Evolutionary conservation across 2,888 invertebrate genomes (phyloP), one percentile per base, ranked within the genome.

Genomic region (Polietes domitor): DNA sequence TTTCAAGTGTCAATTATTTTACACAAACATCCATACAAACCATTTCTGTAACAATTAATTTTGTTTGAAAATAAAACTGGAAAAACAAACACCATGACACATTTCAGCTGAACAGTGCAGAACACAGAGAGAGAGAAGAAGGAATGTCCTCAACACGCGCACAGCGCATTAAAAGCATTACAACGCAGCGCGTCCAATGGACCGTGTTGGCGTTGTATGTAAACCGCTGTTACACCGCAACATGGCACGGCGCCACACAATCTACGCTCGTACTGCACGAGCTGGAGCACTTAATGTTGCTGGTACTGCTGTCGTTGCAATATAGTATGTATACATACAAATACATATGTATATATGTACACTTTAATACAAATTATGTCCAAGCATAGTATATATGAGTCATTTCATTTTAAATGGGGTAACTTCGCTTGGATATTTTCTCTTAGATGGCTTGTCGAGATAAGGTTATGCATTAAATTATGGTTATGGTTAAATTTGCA

Each of bases 1-100:
- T 73, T 63, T 12, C 47, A 61, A 19, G 77, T 68, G 80, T 58
- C 74, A 80, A 75, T 68, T 68, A 58, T 68, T 28, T 68, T 68
- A 41, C 37, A 41, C 15, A 5, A n/a, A 37, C 37, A 63, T 9
- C 12, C 37, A 17, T n/a, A 63, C 63, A 63, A 6, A 12, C 37
- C 37, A 17, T 41, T 10, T 65, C 41, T 32, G 37, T 37, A 65
- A 65, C 65, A 65, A 65, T 41, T 65, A 65, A 65, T 65, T 65
- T 28, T 37, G 65, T 65, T 65, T 37, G 6, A 41, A 41, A 17
- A 65, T 41, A 65, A 65, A 61, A 12, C 26, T 28, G 58, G 15
- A 61, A 58, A 24, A 58, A 24, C 3, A 10, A 12, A 55, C 55
- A 12, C 58, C 12, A 19, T 65, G 65, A 19, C 65, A 65, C 65